Base-by-base conservation (phyloP, 2,888 invertebrate genomes). In the Willowsia nigromaculata region DNA sequence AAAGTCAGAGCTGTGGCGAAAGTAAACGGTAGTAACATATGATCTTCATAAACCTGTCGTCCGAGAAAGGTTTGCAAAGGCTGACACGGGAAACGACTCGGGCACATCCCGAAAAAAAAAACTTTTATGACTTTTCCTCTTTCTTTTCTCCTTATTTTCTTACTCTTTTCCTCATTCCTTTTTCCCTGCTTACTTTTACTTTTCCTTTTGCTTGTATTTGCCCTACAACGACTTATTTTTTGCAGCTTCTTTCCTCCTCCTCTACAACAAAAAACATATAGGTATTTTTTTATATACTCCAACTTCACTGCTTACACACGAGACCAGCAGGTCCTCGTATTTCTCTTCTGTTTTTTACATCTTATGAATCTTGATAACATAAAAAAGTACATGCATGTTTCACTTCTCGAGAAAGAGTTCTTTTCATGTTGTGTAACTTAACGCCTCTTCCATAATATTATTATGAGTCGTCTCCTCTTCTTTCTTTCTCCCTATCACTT, bases 41-140 rank as follows among this genome's bases (percentile, higher is more conserved):
- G 92, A 92, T 92, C 90, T 92, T 92, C 92, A 92, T 92, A 92
- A 92, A 92, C 88, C 92, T 92, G 92, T 92, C 92, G 92, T 91
- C 91, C 92, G 89, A 91, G 88, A 88, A 92, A 90, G 91, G 90
- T 90, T 92, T 91, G 91, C 87, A 88, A 90, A 90, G 83, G 89
- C 91, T 91, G 92, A 92, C 91, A 92, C 88, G 89, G 89, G 90
- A 91, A 91, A 91, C 88, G 91, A 90, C 90, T 91, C 91, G 92
- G 91, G 91, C 91, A 91, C 91, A 91, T 91, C 91, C 91, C 78
- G 78, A 90, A 91, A 91, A 92, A 47, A 78, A 90, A 91, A 90
- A 92, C 92, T 92, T 92, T 92, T 92, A 92, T 91, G 92, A 92
- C 91, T 91, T 91, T 91, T 90, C 90, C 81, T 88, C 81, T 80